These are phyloP conservation scores for Thalassophryne amazonica DNA, from an alignment of 2,797 vertebrate species.

Conservation along the genomic window DNA sequence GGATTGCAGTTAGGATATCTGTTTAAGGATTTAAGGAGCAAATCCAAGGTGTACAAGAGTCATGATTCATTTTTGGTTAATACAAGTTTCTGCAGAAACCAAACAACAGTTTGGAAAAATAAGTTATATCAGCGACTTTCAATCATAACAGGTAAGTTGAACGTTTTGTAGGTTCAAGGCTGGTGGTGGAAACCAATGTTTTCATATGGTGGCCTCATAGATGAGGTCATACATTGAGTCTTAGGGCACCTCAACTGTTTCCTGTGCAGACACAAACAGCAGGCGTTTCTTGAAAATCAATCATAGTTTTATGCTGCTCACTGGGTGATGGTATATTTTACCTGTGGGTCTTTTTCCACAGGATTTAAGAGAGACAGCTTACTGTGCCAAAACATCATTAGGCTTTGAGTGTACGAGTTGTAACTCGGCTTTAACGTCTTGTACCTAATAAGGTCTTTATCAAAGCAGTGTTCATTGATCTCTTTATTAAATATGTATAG, in stretches of 20 bases:
- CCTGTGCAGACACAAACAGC: constrained; percentile 40
- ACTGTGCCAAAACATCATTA: constrained; percentile 10
- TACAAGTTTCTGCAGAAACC: not conserved
- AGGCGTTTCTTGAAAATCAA: constrained; percentile 18
- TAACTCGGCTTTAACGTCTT: constrained; percentile 35
- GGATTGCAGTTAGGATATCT: too few species aligned
- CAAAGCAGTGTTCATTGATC: constrained; percentile 32
- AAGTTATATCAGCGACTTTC: not conserved
- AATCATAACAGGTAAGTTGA: constrained; percentile 7
- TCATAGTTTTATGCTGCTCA: constrained; percentile 13
- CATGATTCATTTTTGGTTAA: not conserved
- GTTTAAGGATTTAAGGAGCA: not conserved
- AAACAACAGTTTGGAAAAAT: not conserved
- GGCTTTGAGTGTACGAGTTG: constrained; percentile 12
- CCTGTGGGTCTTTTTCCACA: constrained; percentile 1
- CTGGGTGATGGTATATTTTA: not conserved
- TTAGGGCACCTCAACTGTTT: constrained; percentile 44
- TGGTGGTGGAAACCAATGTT: constrained; percentile 3
- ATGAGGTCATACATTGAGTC: constrained; percentile 63
- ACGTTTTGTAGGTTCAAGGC: not conserved
- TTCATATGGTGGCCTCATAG: not conserved
- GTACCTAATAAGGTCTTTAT: constrained; percentile 49
- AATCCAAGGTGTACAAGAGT: not conserved
- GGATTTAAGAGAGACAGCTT: constrained; percentile 6
- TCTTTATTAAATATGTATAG: constrained; percentile 49